Percentiles rank a stretch among this genome's conserved stretches.
These are phyloP conservation scores for Chloroclystis v-ata DNA, from an alignment of 2,888 invertebrate genomes.

Conservation along the genomic window DNA sequence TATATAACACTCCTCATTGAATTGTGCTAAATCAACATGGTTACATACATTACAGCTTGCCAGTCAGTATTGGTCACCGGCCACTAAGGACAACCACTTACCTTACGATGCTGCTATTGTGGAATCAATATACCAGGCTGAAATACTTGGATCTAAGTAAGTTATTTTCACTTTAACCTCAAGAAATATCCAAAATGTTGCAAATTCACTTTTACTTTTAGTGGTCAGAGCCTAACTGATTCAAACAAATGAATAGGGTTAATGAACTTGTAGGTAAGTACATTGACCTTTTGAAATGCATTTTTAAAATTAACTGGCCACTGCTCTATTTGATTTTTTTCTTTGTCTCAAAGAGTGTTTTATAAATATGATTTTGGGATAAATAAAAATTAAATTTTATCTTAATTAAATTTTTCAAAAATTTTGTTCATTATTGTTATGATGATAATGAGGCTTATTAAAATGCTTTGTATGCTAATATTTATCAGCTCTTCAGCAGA, in stretches of 20 bases:
- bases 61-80: conserved; percentile 94
- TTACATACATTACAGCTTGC: conserved; percentile 83
- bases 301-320: conserved; percentile 47
- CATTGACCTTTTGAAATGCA: conserved; percentile 54
- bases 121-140: conserved; percentile 92
- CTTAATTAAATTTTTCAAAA: too few species aligned
- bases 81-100: conserved; percentile 83
- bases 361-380: too few species aligned
- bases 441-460: too few species aligned
- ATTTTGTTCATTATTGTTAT: too few species aligned
- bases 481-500: too few species aligned
- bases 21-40: conserved; percentile 63
- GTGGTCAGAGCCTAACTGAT: conserved; percentile 61
- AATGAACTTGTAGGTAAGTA: conserved; percentile 61
- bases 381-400: too few species aligned
- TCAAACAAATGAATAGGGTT: conserved; percentile 64
- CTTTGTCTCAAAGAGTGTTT: neutral
- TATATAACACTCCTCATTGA: conserved; percentile 67
- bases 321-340: neutral
- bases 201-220: conserved; percentile 35
- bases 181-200: conserved; percentile 2
- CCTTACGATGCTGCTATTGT: conserved; percentile 88
- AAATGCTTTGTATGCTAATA: too few species aligned
- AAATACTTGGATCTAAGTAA: conserved; percentile 90
- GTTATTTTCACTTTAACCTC: conserved; percentile 37